A percentile compares a stretch with the other conserved stretches of the same genome.
Evolutionary conservation across 2,113 vertebrate genomes (phyloP).

Genomic region (Archocentrus centrarchus): DNA sequence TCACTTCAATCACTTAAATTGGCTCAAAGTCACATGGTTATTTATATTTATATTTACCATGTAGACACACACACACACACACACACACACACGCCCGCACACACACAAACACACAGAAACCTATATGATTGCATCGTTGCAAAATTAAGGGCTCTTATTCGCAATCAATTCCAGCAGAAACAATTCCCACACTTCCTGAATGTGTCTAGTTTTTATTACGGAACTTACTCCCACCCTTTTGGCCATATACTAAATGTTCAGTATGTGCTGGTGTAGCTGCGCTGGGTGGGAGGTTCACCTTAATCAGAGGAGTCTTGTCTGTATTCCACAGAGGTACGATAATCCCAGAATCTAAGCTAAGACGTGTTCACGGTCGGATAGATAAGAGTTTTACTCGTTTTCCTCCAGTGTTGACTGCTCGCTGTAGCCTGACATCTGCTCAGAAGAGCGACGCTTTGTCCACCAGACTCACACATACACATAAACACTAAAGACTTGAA

Average conservation of each 20-base stretch:
- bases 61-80: not conserved
- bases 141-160: conserved; percentile 72
- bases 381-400: conserved; percentile 24
- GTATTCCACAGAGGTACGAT: conserved; percentile 58
- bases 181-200: conserved; percentile 45
- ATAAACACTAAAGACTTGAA: conserved; percentile 71
- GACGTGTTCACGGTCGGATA: not conserved
- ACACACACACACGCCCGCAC: too few relatives aligned
- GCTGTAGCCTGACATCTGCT: not conserved
- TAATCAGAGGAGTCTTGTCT: conserved; percentile 32
- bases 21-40: conserved; percentile 42
- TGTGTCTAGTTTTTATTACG: conserved; percentile 48
- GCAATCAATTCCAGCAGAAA: conserved; percentile 65
- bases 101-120: not conserved
- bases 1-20: conserved; percentile 53
- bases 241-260: conserved; percentile 34
- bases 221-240: not conserved
- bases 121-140: conserved; percentile 34
- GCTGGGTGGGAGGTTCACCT: conserved; percentile 7
- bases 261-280: conserved; percentile 32
- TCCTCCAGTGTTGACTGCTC: conserved; percentile 30
- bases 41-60: conserved; percentile 10
- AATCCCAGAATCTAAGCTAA: conserved; percentile 67
- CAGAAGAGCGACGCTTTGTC: not conserved
- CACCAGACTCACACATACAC: conserved; percentile 35